Conservation (phyloP, 2,888 invertebrate species). For the Agrochola litura region DNA sequence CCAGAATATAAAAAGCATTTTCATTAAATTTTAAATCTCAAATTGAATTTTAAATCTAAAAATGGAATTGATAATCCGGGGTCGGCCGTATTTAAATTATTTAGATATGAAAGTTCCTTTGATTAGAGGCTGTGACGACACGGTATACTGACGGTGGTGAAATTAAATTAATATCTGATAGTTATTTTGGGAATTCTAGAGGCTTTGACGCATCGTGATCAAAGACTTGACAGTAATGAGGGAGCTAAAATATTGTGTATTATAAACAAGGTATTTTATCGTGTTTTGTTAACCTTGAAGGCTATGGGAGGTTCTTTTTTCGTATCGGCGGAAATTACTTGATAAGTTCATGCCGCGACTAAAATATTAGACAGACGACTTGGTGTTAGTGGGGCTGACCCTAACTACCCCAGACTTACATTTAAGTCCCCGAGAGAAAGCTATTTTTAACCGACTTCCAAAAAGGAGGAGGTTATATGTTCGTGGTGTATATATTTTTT, state of each 20-base stretch:
- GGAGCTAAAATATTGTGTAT: conserved; percentile 10
- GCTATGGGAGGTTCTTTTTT: neutral
- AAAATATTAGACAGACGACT: neutral
- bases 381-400: neutral
- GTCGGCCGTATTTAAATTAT: conserved; percentile 61
- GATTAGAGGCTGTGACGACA: conserved; percentile 52
- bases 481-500: too few species aligned
- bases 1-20: conserved; percentile 42
- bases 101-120: conserved; percentile 57
- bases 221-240: conserved; percentile 55
- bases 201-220: conserved; percentile 40
- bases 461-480: too few species aligned
- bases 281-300: conserved; percentile 1
- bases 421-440: neutral
- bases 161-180: conserved; percentile 61
- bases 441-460: too few species aligned
- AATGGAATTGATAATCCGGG: conserved; percentile 63
- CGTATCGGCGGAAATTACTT: neutral
- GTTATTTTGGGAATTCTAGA: conserved; percentile 52
- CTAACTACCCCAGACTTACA: neutral
- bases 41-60: too few species aligned
- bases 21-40: conserved; percentile 59
- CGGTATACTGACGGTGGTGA: conserved; percentile 36
- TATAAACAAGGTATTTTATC: conserved; percentile 1
- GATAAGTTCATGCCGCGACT: neutral